A percentile compares a stretch with the other conserved stretches of the same genome.
Conservation (phyloP, 1,140 invertebrate species). For the Aleiodes sp. region DNA sequence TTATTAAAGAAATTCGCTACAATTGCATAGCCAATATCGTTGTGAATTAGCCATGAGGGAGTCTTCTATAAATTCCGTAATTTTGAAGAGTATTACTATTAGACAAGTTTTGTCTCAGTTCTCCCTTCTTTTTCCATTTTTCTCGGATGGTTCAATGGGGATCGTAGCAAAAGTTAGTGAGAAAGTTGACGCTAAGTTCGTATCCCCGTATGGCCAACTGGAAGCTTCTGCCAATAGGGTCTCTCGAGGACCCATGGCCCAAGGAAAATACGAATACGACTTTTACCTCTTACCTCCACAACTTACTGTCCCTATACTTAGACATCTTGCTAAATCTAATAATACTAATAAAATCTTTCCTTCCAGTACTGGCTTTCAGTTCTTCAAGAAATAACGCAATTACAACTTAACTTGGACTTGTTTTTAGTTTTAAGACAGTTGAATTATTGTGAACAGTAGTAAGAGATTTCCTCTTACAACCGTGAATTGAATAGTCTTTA, state of each 20-base stretch:
- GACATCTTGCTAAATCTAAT: conserved; percentile 18
- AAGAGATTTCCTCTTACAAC: no score
- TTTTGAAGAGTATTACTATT: background rate
- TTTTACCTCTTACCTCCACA: conserved; percentile 3
- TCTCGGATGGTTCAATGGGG: conserved; percentile 19
- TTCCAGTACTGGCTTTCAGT: background rate
- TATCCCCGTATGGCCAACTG: conserved; percentile 28
- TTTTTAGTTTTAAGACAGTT: background rate
- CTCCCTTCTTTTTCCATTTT: background rate
- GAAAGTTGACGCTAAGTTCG: conserved; percentile 37
- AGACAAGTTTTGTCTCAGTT: background rate
- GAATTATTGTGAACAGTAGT: background rate
- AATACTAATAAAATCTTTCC: conserved; percentile 26
- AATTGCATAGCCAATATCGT: background rate
- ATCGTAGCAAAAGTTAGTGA: conserved; percentile 36
- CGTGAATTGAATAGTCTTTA: no score
- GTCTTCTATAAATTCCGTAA: background rate
- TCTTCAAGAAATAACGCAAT: conserved; percentile 1
- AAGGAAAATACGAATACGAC: conserved; percentile 29
- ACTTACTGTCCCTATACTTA: background rate
- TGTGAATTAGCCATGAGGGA: background rate
- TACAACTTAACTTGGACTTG: conserved; percentile 4
- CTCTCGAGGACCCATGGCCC: conserved; percentile 18
- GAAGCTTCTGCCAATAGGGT: conserved; percentile 20
- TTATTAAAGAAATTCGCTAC: background rate